Percentiles rank a stretch among this genome's conserved stretches.
Conservation (phyloP, 2,888 invertebrate species). For the Drosophila rubida region DNA sequence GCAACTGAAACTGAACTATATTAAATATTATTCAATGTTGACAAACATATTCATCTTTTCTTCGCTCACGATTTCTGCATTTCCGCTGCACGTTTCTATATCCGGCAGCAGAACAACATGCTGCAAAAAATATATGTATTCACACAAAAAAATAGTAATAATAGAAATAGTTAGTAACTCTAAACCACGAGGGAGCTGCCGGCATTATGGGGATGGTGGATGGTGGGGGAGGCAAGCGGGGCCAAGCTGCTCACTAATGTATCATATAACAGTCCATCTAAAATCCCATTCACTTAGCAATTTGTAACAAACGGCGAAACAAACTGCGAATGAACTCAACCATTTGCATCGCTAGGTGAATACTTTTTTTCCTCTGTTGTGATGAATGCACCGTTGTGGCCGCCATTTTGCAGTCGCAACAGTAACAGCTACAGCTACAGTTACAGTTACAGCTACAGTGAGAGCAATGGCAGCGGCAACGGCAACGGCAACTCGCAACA, state of each 20-base stretch:
- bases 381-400: constrained; percentile 70
- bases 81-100: constrained; percentile 70
- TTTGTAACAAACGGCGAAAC: constrained; percentile 57
- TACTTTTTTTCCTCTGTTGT: constrained; percentile 21
- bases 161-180: constrained; percentile 19
- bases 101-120: constrained; percentile 55
- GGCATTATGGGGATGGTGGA: no score
- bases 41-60: not conserved
- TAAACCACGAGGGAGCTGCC: constrained; percentile 16
- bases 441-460: constrained; percentile 36
- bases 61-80: constrained; percentile 35
- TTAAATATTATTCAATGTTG: not conserved
- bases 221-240: not conserved
- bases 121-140: constrained; percentile 40
- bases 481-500: constrained; percentile 41
- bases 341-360: constrained; percentile 68
- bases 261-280: constrained; percentile 50
- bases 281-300: constrained; percentile 70
- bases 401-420: constrained; percentile 73
- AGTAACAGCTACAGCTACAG: constrained; percentile 34
- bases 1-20: constrained; percentile 12
- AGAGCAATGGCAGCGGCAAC: not conserved
- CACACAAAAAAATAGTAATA: constrained; percentile 10
- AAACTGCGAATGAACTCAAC: constrained; percentile 64
- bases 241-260: constrained; percentile 40